These are phyloP conservation scores for Heliconius aoede DNA, from an alignment of 2,888 invertebrate species.

Conservation along the genomic window DNA sequence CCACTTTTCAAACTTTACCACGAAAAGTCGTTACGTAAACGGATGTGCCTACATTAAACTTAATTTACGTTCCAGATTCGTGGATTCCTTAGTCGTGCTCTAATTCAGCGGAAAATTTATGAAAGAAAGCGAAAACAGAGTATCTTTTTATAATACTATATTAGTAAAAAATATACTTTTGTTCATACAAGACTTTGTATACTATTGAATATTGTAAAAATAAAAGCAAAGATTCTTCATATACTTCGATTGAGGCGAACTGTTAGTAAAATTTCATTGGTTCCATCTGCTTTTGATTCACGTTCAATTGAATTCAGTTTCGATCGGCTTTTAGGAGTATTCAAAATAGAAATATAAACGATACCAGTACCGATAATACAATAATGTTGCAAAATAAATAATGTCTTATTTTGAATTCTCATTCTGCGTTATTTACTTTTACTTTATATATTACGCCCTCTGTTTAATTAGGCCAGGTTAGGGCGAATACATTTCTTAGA, in stretches of 20 bases:
- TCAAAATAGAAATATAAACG: constrained; percentile 10
- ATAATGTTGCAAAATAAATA: too few relatives aligned
- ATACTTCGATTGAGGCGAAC: constrained; percentile 30
- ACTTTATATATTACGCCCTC: too few relatives aligned
- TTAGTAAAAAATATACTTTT: neutral
- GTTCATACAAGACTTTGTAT: too few relatives aligned
- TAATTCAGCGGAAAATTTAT: constrained; percentile 29
- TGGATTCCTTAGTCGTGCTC: constrained; percentile 21
- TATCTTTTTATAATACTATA: neutral
- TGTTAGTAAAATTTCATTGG: constrained; percentile 37
- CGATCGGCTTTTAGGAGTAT: neutral
- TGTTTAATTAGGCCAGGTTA: too few relatives aligned
- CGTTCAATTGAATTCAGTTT: constrained; percentile 35
- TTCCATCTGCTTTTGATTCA: constrained; percentile 32
- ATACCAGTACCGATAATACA: too few relatives aligned
- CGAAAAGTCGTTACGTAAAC: constrained; percentile 22
- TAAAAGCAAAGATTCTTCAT: constrained; percentile 30
- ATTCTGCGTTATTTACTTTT: too few relatives aligned
- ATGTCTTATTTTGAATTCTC: too few relatives aligned
- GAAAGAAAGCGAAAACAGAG: neutral
- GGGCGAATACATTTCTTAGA: too few relatives aligned
- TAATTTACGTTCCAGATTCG: constrained; percentile 27
- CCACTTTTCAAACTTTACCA: constrained; percentile 29
- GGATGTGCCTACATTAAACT: constrained; percentile 33
- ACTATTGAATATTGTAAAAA: constrained; percentile 20